Base-by-base conservation (phyloP, 2,797 vertebrate species). In the Oryzias dopingdopingensis region DNA sequence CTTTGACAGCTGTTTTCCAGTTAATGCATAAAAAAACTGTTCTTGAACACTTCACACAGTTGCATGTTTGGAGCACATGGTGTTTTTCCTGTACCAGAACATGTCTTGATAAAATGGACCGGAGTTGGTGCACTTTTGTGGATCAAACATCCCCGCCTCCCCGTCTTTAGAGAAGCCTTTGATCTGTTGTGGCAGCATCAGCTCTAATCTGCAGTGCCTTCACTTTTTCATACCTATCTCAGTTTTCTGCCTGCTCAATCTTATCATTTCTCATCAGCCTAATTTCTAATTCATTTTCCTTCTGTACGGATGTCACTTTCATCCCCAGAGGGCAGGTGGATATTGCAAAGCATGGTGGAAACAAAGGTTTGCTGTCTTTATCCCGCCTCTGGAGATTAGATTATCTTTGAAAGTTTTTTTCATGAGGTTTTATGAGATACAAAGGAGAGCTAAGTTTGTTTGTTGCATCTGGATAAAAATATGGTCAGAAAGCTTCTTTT, bases 201-300 rank as follows among this genome's bases (percentile, higher is more conserved):
- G 23, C 43, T 70, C 56, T 74, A 46, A 54, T 73, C 51, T 47
- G 20, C 42, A 16, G 1, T 59, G 29, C 18, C 18, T 22, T 32
- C 14, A 42, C 7, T 64, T 49, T 29, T 52, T 32, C 16, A 61
- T 59, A 29, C 20, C 42, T 48, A 12, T 66, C 45, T 60, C 42
- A 40, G 44, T 72, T 52, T 59, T 50, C 20, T 45, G 52, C 61
- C 5, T 67, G 40, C n/a, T 52, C 60, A 16, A 23, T 70, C 53
- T 62, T 60, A 79, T 79, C 63, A 52, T 43, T 59, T 62, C 62
- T 72, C 57, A 80, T 79, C 61, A 70, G 62, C 64, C 56, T 79
- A 65, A 76, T 74, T 81, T 41, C 45, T 67, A 52, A 73, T 74
- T 71, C 14, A 41, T 37, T 70, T 61, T 42, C 52, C 49, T 53